Evolutionary conservation across 2,888 invertebrate species (phyloP).

Genomic region (Mycalesis mineus): DNA sequence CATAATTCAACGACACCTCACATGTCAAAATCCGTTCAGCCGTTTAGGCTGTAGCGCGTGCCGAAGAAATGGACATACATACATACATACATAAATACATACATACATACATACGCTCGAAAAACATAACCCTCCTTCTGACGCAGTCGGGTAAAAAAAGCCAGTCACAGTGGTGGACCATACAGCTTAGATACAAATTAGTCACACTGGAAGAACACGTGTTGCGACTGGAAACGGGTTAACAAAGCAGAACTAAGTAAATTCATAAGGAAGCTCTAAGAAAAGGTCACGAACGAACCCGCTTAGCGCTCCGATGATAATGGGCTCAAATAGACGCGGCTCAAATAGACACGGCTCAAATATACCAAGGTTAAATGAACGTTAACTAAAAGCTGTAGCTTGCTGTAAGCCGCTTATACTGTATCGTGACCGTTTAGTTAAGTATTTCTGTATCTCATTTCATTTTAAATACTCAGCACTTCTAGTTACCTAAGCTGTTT

Average conservation of each 20-base stretch:
- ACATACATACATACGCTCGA: no score
- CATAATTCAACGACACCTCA: no score
- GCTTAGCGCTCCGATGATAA: slow-evolving; percentile 22
- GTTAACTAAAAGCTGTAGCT: slow-evolving; percentile 13
- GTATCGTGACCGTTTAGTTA: neutral
- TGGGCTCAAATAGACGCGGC: slow-evolving; percentile 14
- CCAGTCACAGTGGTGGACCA: no score
- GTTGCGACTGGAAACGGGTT: neutral
- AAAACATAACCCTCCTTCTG: no score
- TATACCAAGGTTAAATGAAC: slow-evolving; percentile 21
- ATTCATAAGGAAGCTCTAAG: slow-evolving; percentile 17
- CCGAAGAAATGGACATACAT: no score
- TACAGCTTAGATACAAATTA: neutral
- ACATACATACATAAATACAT: no score
- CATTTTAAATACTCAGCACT: neutral
- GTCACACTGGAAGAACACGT: neutral
- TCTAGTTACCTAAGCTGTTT: neutral
- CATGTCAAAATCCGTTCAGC: no score
- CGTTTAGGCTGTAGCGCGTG: no score
- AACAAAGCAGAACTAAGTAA: slow-evolving; percentile 12
- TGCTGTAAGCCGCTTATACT: slow-evolving; percentile 10
- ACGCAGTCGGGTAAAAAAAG: neutral
- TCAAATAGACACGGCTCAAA: slow-evolving; percentile 12
- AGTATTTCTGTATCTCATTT: neutral
- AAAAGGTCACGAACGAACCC: slow-evolving; percentile 10